A percentile compares a stretch with the other conserved stretches of the same genome.
These are phyloP conservation scores for Calameuta filiformis DNA, from an alignment of 2,888 invertebrate genomes.

Conservation along the genomic window DNA sequence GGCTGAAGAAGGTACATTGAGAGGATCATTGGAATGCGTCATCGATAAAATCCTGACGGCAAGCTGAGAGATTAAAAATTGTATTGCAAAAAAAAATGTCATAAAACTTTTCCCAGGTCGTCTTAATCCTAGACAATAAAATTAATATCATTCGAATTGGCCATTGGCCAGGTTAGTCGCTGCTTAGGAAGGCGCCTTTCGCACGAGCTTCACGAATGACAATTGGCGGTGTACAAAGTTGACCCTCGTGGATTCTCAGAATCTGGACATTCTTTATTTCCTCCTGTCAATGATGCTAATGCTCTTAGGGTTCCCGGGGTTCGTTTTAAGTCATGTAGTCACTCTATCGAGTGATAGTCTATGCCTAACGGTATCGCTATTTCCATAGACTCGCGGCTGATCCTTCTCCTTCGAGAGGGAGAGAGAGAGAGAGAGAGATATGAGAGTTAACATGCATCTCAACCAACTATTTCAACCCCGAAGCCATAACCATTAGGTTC, in stretches of 20 bases:
- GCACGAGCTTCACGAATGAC: neutral
- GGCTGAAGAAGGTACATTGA: conserved; percentile 28
- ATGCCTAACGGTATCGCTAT: conserved; percentile 15
- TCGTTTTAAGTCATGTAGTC: neutral
- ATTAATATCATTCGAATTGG: neutral
- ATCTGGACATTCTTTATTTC: neutral
- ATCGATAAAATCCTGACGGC: neutral
- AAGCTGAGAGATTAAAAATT: neutral
- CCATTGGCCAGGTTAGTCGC: neutral
- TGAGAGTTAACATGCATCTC: neutral
- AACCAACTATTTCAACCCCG: conserved; percentile 34
- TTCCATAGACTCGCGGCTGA: conserved; percentile 41
- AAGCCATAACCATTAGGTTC: conserved; percentile 40
- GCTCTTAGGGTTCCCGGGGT: neutral
- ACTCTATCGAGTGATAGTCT: neutral
- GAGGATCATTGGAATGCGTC: neutral
- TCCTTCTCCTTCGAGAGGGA: conserved; percentile 42
- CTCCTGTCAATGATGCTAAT: neutral
- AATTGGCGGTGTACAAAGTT: neutral
- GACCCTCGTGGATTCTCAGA: neutral
- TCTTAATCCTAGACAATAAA: neutral
- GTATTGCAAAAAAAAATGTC: neutral
- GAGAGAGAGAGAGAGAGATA: neutral
- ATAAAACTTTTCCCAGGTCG: neutral
- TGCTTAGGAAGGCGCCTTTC: neutral